A percentile compares a stretch with the other conserved stretches of the same genome.
phyloP scores from a whole-genome alignment of 2,113 vertebrate species.

The Tenebrosternarchus preto region DNA sequence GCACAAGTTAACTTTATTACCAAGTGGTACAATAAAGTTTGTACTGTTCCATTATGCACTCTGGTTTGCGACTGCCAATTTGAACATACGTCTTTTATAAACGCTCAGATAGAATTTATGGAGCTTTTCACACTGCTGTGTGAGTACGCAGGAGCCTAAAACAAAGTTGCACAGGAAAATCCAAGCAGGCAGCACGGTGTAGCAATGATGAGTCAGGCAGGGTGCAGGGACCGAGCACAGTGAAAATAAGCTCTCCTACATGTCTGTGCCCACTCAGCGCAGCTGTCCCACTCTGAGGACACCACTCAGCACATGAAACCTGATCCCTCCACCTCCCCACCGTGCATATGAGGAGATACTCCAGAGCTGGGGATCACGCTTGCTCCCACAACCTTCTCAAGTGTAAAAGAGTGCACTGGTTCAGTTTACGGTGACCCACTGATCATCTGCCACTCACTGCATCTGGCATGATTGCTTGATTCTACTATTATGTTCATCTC shows the following conservation, averaged over 20 bases:
- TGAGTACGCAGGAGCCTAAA: not conserved
- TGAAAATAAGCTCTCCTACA: slow-evolving; percentile 46
- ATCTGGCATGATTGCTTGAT: not conserved
- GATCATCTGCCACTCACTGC: not conserved
- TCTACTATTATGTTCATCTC: not conserved
- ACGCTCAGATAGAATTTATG: not conserved
- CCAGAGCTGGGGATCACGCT: slow-evolving; percentile 39
- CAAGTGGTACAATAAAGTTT: too few species aligned
- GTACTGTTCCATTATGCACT: not conserved
- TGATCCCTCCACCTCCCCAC: slow-evolving; percentile 42
- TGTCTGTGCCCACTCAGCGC: slow-evolving; percentile 37
- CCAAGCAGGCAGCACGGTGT: slow-evolving; percentile 17
- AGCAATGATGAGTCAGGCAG: slow-evolving; percentile 9
- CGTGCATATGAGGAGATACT: slow-evolving; percentile 35
- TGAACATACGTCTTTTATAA: not conserved
- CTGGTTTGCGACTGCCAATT: not conserved
- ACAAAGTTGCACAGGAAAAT: not conserved
- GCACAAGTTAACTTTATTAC: not conserved
- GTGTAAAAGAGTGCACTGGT: slow-evolving; percentile 3
- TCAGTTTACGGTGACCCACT: slow-evolving; percentile 17
- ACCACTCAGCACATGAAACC: slow-evolving; percentile 37
- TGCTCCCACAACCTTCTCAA: slow-evolving; percentile 30
- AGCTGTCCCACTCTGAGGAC: slow-evolving; percentile 53
- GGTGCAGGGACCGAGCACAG: slow-evolving; percentile 6
- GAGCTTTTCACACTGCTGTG: not conserved